phyloP scores from a whole-genome alignment of 2,888 invertebrate species.

The Saturnia pavonia region DNA sequence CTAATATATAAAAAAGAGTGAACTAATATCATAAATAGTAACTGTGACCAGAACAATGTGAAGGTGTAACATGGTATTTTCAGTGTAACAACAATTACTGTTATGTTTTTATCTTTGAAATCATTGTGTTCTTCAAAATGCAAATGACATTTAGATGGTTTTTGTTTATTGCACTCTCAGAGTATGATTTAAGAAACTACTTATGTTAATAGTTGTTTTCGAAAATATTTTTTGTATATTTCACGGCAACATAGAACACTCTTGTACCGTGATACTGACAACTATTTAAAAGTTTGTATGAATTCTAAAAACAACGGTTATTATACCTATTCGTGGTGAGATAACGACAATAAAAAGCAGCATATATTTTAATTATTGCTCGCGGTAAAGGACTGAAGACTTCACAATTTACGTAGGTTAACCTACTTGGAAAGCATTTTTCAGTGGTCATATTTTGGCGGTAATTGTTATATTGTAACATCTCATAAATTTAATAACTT shows the following conservation, averaged over 20 bases:
- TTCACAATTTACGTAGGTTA: constrained; percentile 7
- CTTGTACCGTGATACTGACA: no score
- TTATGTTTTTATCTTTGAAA: not conserved
- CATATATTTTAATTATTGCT: not conserved
- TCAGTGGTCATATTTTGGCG: not conserved
- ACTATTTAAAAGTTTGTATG: no score
- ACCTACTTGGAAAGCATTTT: constrained; percentile 5
- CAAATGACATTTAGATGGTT: no score
- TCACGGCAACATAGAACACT: no score
- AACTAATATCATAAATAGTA: not conserved
- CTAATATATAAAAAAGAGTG: no score
- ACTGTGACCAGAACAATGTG: not conserved
- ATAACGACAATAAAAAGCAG: not conserved
- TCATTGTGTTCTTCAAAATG: not conserved
- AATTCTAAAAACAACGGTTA: not conserved
- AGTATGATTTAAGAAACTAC: no score
- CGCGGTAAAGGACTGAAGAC: not conserved
- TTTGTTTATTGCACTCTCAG: no score
- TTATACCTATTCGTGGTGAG: not conserved
- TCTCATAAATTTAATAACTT: not conserved
- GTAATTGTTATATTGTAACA: not conserved
- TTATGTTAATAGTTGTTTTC: no score
- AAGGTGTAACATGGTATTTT: not conserved
- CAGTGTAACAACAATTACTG: not conserved
- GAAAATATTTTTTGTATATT: no score